Evolutionary conservation across 2,888 invertebrate genomes (phyloP).

Genomic region (Hermodice carunculata): DNA sequence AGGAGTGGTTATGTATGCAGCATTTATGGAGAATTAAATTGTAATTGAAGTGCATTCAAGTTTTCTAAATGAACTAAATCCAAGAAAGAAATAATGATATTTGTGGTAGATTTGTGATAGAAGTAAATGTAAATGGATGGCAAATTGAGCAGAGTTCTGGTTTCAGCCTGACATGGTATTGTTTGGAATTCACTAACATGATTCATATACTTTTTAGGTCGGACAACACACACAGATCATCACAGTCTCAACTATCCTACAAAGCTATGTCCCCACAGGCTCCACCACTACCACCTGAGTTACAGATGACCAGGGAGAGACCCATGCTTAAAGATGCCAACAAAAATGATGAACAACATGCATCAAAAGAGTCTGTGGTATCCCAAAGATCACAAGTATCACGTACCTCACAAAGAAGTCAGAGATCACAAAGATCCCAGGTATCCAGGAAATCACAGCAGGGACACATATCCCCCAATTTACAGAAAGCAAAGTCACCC

Average conservation of each 20-base stretch:
- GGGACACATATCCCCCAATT: too few species aligned
- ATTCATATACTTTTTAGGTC: too few species aligned
- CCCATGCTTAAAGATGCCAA: not conserved
- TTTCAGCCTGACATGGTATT: too few species aligned
- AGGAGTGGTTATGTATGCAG: too few species aligned
- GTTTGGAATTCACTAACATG: too few species aligned
- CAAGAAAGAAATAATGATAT: too few species aligned
- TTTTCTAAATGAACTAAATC: not conserved
- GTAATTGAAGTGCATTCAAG: too few species aligned
- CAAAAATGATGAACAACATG: not conserved
- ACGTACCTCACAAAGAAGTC: not conserved
- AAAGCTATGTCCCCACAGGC: conserved; percentile 64
- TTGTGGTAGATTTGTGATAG: too few species aligned
- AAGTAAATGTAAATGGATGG: too few species aligned
- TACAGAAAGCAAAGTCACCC: too few species aligned
- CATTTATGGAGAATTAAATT: too few species aligned
- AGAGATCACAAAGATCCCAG: not conserved
- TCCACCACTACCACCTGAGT: conserved; percentile 59
- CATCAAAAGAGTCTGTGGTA: not conserved
- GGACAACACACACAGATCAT: conserved; percentile 2
- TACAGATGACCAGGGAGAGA: conserved; percentile 28
- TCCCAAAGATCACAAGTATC: not conserved
- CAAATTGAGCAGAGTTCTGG: too few species aligned
- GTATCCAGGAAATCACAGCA: not conserved
- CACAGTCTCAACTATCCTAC: conserved; percentile 64